phyloP scores from a whole-genome alignment of 2,797 vertebrate genomes.

The Sus cebifrons region DNA sequence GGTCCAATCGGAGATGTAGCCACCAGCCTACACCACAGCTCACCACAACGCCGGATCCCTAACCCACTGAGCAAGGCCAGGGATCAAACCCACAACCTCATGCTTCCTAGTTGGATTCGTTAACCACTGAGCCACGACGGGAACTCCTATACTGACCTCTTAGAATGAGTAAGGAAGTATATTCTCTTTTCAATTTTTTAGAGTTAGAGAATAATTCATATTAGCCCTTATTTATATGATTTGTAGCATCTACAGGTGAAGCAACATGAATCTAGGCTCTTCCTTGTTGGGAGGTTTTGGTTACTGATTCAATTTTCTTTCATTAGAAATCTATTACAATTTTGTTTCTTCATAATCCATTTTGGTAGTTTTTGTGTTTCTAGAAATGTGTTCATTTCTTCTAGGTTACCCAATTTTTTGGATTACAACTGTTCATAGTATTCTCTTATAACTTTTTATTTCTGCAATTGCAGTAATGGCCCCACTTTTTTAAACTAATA shows the following conservation, averaged over 20 bases:
- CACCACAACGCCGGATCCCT: too few species aligned
- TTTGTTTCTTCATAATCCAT: background rate
- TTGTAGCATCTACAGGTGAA: background rate
- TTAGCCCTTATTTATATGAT: background rate
- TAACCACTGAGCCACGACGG: too few species aligned
- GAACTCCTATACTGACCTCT: background rate
- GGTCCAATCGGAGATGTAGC: too few species aligned
- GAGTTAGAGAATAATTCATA: background rate
- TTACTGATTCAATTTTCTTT: background rate
- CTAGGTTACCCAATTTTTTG: background rate
- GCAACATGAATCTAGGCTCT: background rate
- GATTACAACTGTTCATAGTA: background rate
- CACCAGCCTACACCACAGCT: too few species aligned
- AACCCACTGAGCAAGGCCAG: too few species aligned
- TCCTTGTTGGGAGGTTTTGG: background rate
- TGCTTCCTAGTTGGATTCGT: too few species aligned
- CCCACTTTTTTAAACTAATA: background rate
- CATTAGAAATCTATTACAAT: background rate
- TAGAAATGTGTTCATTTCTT: background rate
- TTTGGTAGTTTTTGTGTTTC: background rate
- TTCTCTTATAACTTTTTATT: background rate
- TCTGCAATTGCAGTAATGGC: background rate
- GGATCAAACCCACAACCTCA: too few species aligned
- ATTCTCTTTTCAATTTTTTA: background rate
- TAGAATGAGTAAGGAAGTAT: background rate